Base-by-base conservation (phyloP, 2,113 vertebrate genomes). In the Saccopteryx bilineata region DNA sequence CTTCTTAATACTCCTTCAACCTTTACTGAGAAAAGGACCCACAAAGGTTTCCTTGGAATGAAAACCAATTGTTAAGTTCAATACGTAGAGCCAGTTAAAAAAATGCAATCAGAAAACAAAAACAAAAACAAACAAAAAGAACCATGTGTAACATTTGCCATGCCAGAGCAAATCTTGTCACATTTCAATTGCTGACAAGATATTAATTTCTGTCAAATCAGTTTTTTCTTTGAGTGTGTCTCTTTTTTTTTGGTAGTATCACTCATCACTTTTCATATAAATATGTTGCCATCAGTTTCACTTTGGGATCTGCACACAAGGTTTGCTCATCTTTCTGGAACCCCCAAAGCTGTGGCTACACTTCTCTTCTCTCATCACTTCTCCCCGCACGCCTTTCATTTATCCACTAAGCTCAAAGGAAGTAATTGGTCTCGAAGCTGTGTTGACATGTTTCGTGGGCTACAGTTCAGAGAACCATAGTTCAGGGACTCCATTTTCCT, bases 351-450 rank as follows among this genome's bases (percentile, higher is more conserved):
- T 74, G 50, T 39, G 68, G 92, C 93, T 61, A 58, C 26, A 5
- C 76, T 91, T 79, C 17, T 31, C 74, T 72, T 96, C 93, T 94
- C 95, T 96, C 96, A 96, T 93, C 95, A 50, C 96, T 69, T 95
- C 61, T 92, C 87, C 71, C 74, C 91, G 76, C 2, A 1, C 24
- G 50, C 89, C 96, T 97, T 96, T 93, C 91, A 90, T 96, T 97
- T 95, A 65, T 80, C 82, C 19, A 0, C 91, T 71, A 56, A 79
- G 72, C 94, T 52, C 82, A 94, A 93, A 95, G 95, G 71, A 93
- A 95, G 86, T 89, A 96, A 97, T 95, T 96, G 94, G 89, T 93
- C 91, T 95, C 14, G 48, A 97, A 97, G 83, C 86, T 93, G 78
- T 95, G 96, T 95, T 97, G 97, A 94, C 91, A 81, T 95, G 91